Conservation (phyloP, 2,113 vertebrate species). For the Takifugu bimaculatus region DNA sequence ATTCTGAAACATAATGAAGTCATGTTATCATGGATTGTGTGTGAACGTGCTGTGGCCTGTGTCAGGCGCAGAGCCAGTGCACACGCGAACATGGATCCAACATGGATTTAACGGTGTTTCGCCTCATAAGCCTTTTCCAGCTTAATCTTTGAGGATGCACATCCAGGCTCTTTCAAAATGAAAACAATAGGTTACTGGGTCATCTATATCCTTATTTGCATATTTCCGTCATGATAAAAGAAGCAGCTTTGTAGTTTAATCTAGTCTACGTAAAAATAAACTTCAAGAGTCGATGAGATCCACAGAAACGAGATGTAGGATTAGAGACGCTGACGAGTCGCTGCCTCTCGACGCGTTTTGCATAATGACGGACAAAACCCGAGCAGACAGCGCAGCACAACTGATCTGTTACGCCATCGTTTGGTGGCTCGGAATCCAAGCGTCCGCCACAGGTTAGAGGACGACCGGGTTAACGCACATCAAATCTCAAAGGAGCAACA, state of each 20-base stretch:
- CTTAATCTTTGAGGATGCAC: slow-evolving; percentile 57
- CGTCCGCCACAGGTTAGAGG: slow-evolving; percentile 7
- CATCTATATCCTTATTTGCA: neutral
- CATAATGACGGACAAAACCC: neutral
- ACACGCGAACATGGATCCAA: slow-evolving; percentile 60
- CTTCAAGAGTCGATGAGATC: neutral
- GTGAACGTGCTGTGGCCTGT: slow-evolving; percentile 42
- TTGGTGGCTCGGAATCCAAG: slow-evolving; percentile 37
- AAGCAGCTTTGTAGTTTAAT: neutral
- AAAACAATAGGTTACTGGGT: neutral
- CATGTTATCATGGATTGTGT: slow-evolving; percentile 23
- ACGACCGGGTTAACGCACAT: neutral
- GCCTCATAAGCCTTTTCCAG: slow-evolving; percentile 63
- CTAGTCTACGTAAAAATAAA: slow-evolving; percentile 5
- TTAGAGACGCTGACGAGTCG: slow-evolving; percentile 8
- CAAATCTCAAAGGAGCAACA: slow-evolving; percentile 4
- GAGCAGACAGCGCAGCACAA: neutral
- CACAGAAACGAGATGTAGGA: slow-evolving; percentile 16
- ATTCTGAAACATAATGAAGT: slow-evolving; percentile 30
- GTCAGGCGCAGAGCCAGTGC: slow-evolving; percentile 49
- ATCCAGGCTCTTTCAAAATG: slow-evolving; percentile 11
- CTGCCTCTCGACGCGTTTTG: neutral
- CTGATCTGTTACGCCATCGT: slow-evolving; percentile 24
- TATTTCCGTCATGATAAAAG: neutral
- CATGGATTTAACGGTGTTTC: slow-evolving; percentile 61